Evolutionary conservation across 1,140 invertebrate species (phyloP).

Genomic region (Fopius arisanus): DNA sequence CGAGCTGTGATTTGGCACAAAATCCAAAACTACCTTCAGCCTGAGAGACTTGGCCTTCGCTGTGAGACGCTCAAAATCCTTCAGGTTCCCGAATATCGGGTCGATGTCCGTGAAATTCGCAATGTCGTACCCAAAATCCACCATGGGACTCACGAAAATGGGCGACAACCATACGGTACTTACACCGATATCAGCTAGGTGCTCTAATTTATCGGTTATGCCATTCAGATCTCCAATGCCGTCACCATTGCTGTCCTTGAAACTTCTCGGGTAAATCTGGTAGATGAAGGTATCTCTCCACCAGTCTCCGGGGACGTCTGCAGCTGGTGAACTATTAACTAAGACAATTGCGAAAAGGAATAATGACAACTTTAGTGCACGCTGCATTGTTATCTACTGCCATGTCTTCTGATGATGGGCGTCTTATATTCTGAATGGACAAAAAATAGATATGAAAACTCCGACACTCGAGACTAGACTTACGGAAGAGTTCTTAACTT

Average conservation of each 20-base stretch:
- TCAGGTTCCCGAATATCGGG: slow-evolving; percentile 62
- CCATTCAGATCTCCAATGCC: slow-evolving; percentile 77
- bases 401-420: neutral
- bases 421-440: neutral
- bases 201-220: slow-evolving; percentile 39
- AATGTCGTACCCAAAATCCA: slow-evolving; percentile 63
- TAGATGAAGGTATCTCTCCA: slow-evolving; percentile 78
- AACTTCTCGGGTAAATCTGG: slow-evolving; percentile 82
- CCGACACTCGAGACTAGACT: too few species aligned
- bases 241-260: slow-evolving; percentile 79
- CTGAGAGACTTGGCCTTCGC: slow-evolving; percentile 47
- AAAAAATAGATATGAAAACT: slow-evolving; percentile 22
- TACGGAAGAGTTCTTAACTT: neutral
- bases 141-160: slow-evolving; percentile 62
- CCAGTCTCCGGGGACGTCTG: slow-evolving; percentile 66
- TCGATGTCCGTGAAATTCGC: slow-evolving; percentile 62
- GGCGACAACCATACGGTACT: slow-evolving; percentile 64
- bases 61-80: slow-evolving; percentile 62
- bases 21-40: slow-evolving; percentile 72
- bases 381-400: neutral
- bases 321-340: neutral
- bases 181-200: slow-evolving; percentile 48
- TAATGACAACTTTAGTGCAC: neutral
- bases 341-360: slow-evolving; percentile 9
- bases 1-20: slow-evolving; percentile 81